Conservation (phyloP, 2,797 vertebrate genomes). For the Trachurus trachurus region DNA sequence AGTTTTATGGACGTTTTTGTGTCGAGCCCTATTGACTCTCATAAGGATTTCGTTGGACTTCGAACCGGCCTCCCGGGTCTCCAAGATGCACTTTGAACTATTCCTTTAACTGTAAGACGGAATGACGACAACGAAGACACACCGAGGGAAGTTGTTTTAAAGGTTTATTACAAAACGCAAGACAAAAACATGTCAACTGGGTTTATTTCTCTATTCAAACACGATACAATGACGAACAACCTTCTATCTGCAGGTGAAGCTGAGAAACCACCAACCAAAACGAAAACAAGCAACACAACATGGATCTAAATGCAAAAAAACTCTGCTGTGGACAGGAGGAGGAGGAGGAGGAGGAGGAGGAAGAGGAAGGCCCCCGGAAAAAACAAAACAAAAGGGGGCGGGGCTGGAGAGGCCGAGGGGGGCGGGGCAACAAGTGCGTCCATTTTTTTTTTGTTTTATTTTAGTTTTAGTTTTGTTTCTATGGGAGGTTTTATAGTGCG, state of each 20-base stretch:
- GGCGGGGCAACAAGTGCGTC: background rate
- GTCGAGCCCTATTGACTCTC: too few relatives aligned
- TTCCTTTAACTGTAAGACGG: background rate
- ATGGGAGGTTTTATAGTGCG: slow-evolving; percentile 13
- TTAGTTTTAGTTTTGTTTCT: slow-evolving; percentile 5
- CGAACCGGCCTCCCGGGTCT: too few relatives aligned
- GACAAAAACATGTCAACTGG: slow-evolving; percentile 80
- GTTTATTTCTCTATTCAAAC: slow-evolving; percentile 84
- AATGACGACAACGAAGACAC: slow-evolving; percentile 4
- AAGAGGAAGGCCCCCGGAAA: slow-evolving; percentile 1
- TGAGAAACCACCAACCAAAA: slow-evolving; percentile 50
- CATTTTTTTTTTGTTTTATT: background rate
- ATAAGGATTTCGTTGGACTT: too few relatives aligned
- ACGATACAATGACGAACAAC: slow-evolving; percentile 82
- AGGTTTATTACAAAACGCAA: slow-evolving; percentile 87
- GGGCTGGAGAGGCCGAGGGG: too few relatives aligned
- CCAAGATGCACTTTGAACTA: too few relatives aligned
- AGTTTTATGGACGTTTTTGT: too few relatives aligned
- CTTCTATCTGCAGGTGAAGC: slow-evolving; percentile 74
- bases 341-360: too few relatives aligned
- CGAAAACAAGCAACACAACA: slow-evolving; percentile 66
- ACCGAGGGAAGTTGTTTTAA: slow-evolving; percentile 60
- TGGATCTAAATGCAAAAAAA: slow-evolving; percentile 48
- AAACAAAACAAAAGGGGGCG: slow-evolving; percentile 30
- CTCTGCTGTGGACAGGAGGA: slow-evolving; percentile 26